Percentiles rank a stretch among this genome's conserved stretches.
Conservation (phyloP, 2,113 vertebrate species). For the Ceratotherium simum region DNA sequence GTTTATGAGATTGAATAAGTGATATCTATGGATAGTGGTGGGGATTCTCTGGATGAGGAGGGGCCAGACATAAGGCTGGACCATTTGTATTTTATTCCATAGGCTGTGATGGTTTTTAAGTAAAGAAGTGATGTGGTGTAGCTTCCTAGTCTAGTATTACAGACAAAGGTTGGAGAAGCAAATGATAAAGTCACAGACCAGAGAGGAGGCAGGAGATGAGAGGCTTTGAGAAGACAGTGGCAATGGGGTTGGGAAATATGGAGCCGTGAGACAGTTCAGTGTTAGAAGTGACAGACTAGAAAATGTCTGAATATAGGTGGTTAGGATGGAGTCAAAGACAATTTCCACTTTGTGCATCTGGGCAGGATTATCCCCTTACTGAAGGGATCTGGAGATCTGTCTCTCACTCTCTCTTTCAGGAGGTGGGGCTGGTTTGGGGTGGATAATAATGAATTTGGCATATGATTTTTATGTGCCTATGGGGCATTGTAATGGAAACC, state of each 20-base stretch:
- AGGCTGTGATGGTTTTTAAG: background rate
- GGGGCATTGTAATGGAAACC: background rate
- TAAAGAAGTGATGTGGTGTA: background rate
- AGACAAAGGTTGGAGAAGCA: background rate
- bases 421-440: background rate
- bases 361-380: background rate
- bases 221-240: too few relatives aligned
- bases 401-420: background rate
- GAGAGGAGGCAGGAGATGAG: background rate
- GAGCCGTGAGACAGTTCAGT: background rate
- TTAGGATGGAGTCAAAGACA: background rate
- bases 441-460: background rate
- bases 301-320: background rate
- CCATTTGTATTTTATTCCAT: background rate
- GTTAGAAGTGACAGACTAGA: background rate
- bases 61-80: rapidly evolving
- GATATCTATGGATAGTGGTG: background rate
- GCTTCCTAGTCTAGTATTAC: background rate
- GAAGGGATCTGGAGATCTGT: background rate
- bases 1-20: background rate
- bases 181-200: background rate
- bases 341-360: background rate
- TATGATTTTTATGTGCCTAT: background rate
- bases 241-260: background rate
- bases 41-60: background rate